These are phyloP conservation scores for Lasioglossum albipes DNA, from an alignment of 1,140 invertebrate genomes.

Conservation along the genomic window DNA sequence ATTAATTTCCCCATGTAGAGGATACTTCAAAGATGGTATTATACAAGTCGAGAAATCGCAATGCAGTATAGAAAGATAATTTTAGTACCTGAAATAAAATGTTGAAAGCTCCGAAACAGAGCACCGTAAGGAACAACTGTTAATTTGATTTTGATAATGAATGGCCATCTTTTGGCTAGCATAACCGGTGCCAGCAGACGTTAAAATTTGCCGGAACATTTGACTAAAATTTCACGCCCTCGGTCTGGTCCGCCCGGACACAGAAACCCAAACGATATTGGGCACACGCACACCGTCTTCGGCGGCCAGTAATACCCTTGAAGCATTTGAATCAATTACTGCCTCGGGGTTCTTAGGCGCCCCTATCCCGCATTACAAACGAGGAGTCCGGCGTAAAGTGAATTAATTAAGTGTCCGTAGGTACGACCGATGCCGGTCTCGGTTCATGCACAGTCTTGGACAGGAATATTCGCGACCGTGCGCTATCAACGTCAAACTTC, in stretches of 20 bases:
- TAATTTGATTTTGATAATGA: too few species aligned
- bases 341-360: constrained; percentile 67
- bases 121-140: too few species aligned
- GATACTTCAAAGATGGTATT: too few species aligned
- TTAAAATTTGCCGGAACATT: not conserved
- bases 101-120: too few species aligned
- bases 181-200: not conserved
- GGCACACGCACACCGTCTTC: constrained; percentile 35
- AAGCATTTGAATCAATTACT: constrained; percentile 78
- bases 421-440: constrained; percentile 42
- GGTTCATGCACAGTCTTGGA: constrained; percentile 14
- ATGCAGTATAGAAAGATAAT: too few species aligned
- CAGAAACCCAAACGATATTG: constrained; percentile 13
- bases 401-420: constrained; percentile 75
- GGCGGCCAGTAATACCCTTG: constrained; percentile 61
- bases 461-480: constrained; percentile 31
- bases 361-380: constrained; percentile 68
- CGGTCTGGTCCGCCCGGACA: not conserved
- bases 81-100: too few species aligned
- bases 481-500: not conserved
- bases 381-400: constrained; percentile 67
- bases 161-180: too few species aligned
- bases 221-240: not conserved
- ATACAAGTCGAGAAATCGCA: too few species aligned
- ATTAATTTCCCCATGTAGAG: too few species aligned